Base-by-base conservation (phyloP, 2,888 invertebrate genomes). In the Sarcophaga carnaria region DNA sequence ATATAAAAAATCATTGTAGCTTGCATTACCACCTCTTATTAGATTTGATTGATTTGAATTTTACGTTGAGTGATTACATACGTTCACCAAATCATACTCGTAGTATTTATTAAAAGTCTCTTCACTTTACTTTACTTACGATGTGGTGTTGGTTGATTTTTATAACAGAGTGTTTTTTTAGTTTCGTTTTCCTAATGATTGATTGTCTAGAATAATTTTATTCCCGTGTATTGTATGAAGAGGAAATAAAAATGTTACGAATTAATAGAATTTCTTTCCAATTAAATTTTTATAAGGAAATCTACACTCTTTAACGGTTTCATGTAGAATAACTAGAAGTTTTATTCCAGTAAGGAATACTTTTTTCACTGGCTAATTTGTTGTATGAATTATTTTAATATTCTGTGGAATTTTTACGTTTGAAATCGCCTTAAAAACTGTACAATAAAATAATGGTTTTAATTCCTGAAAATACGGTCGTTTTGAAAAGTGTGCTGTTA, bases 31-130 rank as follows among this genome's bases (percentile, higher is more conserved):
- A 80, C 27, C 20, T 37, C 37, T 37, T 37, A 78, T 66, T 84
- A 66, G 60, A 22, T 72, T 67, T 88, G 88, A 88, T 88, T 88
- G 88, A 88, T 88, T 88, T 88, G 86, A 81, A 84, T 88, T 86
- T 85, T 84, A 76, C 79, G 81, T 80, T 88, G 88, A 88, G 69
- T 86, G 85, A 84, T 82, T 86, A 79, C 64, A 72, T 60, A 25
- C 17, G 70, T n/a, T 59, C 67, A 69, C 71, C 59, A 64, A 49
- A 64, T 45, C 47, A 47, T 22, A 71, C 20, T 37, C 20, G 22
- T 27, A 62, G 10, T 14, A 11, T 64, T 6, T 27, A 70, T 25
- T 11, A 70, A 14, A 49, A 63, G 22, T 17, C 45, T 25, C 63
- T 14, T 27, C 17, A 59, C 10, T 37, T 27, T 49, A 49, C 49